These are phyloP conservation scores for Asbolus verrucosus DNA, from an alignment of 1,140 invertebrate species.

Conservation along the genomic window DNA sequence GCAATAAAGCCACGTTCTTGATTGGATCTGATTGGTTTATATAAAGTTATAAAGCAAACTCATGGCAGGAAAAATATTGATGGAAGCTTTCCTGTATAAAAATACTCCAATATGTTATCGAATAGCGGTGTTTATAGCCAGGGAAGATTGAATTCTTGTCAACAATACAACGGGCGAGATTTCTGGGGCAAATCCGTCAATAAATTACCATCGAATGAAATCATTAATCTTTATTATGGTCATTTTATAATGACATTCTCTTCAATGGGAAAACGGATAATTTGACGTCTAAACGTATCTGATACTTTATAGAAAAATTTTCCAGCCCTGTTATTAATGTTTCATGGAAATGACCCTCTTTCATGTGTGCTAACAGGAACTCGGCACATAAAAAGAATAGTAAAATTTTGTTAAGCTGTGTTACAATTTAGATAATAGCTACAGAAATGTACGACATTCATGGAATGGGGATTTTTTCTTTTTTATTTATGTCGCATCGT, in stretches of 20 bases:
- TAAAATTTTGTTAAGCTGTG: neutral
- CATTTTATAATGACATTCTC: slow-evolving; percentile 44
- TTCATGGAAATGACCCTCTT: slow-evolving; percentile 5
- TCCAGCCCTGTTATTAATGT: slow-evolving; percentile 23
- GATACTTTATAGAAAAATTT: neutral
- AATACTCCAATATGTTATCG: slow-evolving; percentile 49
- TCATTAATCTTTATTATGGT: slow-evolving; percentile 49
- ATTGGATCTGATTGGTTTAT: slow-evolving; percentile 48
- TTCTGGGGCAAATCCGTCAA: slow-evolving; percentile 41
- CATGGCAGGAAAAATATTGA: slow-evolving; percentile 49
- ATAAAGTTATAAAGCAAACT: slow-evolving; percentile 49
- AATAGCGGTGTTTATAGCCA: slow-evolving; percentile 45
- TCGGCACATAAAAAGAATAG: neutral
- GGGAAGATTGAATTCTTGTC: slow-evolving; percentile 48
- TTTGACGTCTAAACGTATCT: slow-evolving; percentile 23
- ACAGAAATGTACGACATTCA: too few species aligned
- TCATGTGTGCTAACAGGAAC: neutral
- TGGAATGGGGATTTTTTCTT: too few species aligned
- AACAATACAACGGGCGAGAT: slow-evolving; percentile 45
- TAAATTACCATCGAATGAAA: slow-evolving; percentile 48
- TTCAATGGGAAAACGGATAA: slow-evolving; percentile 34
- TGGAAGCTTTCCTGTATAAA: slow-evolving; percentile 47
- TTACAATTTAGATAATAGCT: too few species aligned
- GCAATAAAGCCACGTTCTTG: slow-evolving; percentile 42
- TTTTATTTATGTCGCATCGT: too few species aligned